These are phyloP conservation scores for Lasioglossum pauxillum DNA, from an alignment of 2,888 invertebrate genomes.

Conservation along the genomic window DNA sequence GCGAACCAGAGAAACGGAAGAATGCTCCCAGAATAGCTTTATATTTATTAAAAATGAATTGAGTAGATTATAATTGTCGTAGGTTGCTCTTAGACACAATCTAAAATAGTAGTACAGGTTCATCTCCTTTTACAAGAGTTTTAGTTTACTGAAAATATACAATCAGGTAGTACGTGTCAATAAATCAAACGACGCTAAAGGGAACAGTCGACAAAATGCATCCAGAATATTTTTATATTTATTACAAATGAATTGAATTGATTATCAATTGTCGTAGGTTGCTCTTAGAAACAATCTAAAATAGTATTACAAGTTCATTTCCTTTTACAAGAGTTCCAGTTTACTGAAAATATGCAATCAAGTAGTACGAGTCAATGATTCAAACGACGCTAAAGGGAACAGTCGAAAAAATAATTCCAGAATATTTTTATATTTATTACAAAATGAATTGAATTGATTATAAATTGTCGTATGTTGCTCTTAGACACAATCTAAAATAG, in stretches of 20 bases:
- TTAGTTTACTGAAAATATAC: neutral
- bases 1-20: neutral
- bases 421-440: neutral
- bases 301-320: no score
- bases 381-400: neutral
- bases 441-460: neutral
- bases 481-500: neutral
- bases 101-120: neutral
- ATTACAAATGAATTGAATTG: no score
- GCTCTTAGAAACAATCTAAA: no score
- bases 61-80: neutral
- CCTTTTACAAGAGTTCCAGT: no score
- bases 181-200: neutral
- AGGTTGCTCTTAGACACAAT: neutral
- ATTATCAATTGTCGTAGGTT: no score
- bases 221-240: no score
- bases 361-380: neutral
- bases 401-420: neutral
- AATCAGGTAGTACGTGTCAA: neutral
- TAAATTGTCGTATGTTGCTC: neutral
- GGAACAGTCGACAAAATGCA: neutral
- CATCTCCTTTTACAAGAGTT: neutral
- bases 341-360: no score
- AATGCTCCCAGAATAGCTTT: neutral
- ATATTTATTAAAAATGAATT: neutral